Evolutionary conservation across 2,888 invertebrate genomes (phyloP), one percentile per base, ranked within the genome.

Genomic region (Temnothorax ravouxi): DNA sequence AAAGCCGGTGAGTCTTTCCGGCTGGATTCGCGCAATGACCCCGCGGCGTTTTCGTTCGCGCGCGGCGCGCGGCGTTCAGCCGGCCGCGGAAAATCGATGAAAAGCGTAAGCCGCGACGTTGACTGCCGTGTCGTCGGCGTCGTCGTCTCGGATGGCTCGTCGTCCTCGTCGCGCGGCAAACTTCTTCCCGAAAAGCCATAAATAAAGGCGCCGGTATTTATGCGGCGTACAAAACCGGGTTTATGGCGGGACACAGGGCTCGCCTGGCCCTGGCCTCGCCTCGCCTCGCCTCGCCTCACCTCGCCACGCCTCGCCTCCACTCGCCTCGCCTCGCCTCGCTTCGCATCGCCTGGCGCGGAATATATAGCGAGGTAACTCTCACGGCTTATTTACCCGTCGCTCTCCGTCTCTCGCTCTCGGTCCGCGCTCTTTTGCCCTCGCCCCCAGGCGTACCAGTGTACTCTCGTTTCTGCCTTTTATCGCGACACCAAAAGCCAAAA

Each of bases 161-260:
- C 84, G 66, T 47, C 41, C 74, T 87, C 87, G 29, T 59, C 59
- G 54, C 56, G 54, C 93, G 88, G 81, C 84, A 76, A 86, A 89
- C 91, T 86, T 93, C 92, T 71, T 89, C 83, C 84, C 75, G 83
- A 87, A 85, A 87, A 86, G 86, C 86, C 86, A 91, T 92, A 93
- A 93, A 92, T 92, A 93, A 92, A 87, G 85, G 83, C 83, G 85
- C 67, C 74, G 83, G 91, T 91, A 92, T 92, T 92, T 90, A 86
- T 88, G 88, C 75, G 76, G 83, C 90, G 87, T 90, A 86, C 81
- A 74, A 74, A 83, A 74, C 83, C 69, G 47, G 84, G 84, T 88
- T 91, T 91, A 90, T 87, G 84, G 85, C 76, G 34, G n/a, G 79
- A 86, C 66, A 34, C 41, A 47, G 38, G 44, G 44, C 62, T 34